Evolutionary conservation across 2,113 vertebrate genomes (phyloP).

Genomic region (Bos taurus): ARS-UCD2.0 NC_037339.1:82734501-82735000

Average conservation of each 20-base stretch:
- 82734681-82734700: background rate
- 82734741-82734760: background rate
- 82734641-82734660: background rate
- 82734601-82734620: background rate
- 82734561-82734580: background rate
- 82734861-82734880: background rate
- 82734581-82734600: background rate
- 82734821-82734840: background rate
- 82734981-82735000: background rate
- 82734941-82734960: background rate
- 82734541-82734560: background rate
- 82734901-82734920: background rate
- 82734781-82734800: background rate
- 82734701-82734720: background rate
- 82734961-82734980: background rate
- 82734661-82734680: background rate
- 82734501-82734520: background rate
- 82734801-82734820: background rate
- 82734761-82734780: background rate
- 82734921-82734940: background rate
- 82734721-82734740: background rate
- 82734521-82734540: background rate
- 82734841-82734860: background rate
- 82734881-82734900: background rate
- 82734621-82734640: background rate